Base-by-base conservation (phyloP, 2,113 vertebrate species). In the Spilogale gracilis region DNA sequence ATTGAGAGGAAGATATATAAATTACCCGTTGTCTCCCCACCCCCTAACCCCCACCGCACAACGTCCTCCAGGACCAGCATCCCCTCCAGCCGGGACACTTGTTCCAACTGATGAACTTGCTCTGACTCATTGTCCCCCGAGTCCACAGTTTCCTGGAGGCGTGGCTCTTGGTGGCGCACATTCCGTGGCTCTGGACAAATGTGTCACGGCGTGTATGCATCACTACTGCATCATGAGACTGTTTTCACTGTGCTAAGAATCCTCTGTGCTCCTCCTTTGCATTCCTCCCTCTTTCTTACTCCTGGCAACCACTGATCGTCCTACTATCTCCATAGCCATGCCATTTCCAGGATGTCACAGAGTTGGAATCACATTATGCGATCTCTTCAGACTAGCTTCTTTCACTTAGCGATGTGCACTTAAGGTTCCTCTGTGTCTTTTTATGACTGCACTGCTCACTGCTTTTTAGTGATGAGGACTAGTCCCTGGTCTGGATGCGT, bases 11-110 rank as follows among this genome's bases (percentile, higher is more conserved):
- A 61, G 23, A 16, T 30, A 0, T 8, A 0, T 18, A 25, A 17
- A 6, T 60, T 11, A 20, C 38, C 80, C 6, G 3, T 5, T 1
- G 0, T 14, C 10, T 20, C 54, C 20, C 6, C 7, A 1, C 5
- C 9, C 27, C 63, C 13, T 0, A 12, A 27, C 63, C 14, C 4
- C 2, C 20, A 2, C 65, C 3, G 30, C 67, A 52, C 6, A 16
- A 30, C 38, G 14, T 50, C 43, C 43, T 11, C 32, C 20, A 20
- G 11, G 4, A 18, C 45, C 56, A 50, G 2, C 54, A 6, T 11
- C 38, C 38, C 43, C 7, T 3, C 12, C 30, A 74, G 45, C 23
- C 14, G 54, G 67, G 11, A 50, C 52, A 10, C 10, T 21, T 13
- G 27, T 83, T 38, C 58, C 38, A 25, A 18, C 14, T 9, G 27